phyloP scores from a whole-genome alignment of 1,140 invertebrate genomes.

The Drosophila asahinai region DNA sequence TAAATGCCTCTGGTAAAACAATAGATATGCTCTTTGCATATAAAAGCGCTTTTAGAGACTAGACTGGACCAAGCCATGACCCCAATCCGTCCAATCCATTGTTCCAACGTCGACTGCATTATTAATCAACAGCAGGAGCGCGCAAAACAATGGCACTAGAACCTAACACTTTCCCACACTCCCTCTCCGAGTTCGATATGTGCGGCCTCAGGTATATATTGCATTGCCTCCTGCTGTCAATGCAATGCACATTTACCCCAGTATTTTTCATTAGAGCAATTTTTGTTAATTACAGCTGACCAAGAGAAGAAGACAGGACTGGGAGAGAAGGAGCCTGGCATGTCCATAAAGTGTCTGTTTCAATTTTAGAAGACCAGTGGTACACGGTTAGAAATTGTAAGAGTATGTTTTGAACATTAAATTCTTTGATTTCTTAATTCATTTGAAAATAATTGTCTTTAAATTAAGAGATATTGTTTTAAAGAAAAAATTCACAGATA shows the following conservation, averaged over 20 bases:
- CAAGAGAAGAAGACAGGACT: background rate
- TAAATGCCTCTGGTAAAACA: slow-evolving; percentile 9
- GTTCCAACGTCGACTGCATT: slow-evolving; percentile 42
- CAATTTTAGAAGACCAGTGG: slow-evolving; percentile 28
- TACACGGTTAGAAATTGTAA: background rate
- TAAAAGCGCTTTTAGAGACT: slow-evolving; percentile 7
- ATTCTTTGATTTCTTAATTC: too few relatives aligned
- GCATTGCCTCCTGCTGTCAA: slow-evolving; percentile 21
- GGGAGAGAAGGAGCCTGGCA: background rate
- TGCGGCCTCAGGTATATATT: slow-evolving; percentile 4
- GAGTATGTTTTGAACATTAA: too few relatives aligned
- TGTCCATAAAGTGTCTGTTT: slow-evolving; percentile 63
- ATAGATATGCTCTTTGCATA: slow-evolving; percentile 18
- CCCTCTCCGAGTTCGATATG: background rate
- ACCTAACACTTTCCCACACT: slow-evolving; percentile 24
- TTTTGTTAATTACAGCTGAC: slow-evolving; percentile 63
- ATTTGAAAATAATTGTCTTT: background rate
- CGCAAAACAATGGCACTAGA: slow-evolving; percentile 31
- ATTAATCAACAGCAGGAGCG: slow-evolving; percentile 53
- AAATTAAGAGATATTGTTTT: too few relatives aligned
- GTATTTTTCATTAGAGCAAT: slow-evolving; percentile 70
- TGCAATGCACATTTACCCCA: slow-evolving; percentile 29
- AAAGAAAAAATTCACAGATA: too few relatives aligned
- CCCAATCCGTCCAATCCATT: slow-evolving; percentile 44
- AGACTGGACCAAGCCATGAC: slow-evolving; percentile 30